These are phyloP conservation scores for Paramormyrops hopkinsi DNA, from an alignment of 2,797 vertebrate genomes.

Conservation along the genomic window DNA sequence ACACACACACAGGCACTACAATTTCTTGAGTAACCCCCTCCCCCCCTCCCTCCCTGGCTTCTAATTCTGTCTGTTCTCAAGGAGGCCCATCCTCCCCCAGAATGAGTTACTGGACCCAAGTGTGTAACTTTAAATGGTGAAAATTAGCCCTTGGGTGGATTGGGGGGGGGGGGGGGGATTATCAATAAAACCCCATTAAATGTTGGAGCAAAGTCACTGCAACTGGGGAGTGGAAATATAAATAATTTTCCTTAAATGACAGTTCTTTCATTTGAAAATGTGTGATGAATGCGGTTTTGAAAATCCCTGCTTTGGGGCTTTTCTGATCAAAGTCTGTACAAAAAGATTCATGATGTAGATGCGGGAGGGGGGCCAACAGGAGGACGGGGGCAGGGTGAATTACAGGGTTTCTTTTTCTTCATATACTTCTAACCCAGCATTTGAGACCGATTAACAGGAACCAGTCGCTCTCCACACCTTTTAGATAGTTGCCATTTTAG, in stretches of 20 bases:
- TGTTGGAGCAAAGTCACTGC: neutral
- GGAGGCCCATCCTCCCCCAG: neutral
- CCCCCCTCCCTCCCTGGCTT: too few relatives aligned
- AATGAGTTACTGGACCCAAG: neutral
- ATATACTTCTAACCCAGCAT: neutral
- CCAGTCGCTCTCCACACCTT: neutral
- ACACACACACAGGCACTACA: neutral
- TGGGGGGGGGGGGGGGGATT: neutral
- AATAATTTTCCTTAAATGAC: neutral
- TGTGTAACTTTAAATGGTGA: neutral
- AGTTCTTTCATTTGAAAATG: neutral
- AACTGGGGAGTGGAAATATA: neutral
- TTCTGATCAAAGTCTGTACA: neutral
- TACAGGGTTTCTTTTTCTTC: neutral
- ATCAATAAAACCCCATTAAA: neutral
- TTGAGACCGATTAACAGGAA: neutral
- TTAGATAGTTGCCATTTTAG: neutral
- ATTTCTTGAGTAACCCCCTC: too few relatives aligned
- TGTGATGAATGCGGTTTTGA: neutral
- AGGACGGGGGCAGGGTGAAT: neutral
- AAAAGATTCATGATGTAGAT: neutral
- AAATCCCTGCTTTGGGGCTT: neutral
- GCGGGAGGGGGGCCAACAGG: neutral
- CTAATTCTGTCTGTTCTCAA: neutral
- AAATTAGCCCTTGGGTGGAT: neutral